Evolutionary conservation across 2,888 invertebrate species (phyloP), one percentile per base, ranked within the genome.

Genomic region (Mythimna vitellina): DNA sequence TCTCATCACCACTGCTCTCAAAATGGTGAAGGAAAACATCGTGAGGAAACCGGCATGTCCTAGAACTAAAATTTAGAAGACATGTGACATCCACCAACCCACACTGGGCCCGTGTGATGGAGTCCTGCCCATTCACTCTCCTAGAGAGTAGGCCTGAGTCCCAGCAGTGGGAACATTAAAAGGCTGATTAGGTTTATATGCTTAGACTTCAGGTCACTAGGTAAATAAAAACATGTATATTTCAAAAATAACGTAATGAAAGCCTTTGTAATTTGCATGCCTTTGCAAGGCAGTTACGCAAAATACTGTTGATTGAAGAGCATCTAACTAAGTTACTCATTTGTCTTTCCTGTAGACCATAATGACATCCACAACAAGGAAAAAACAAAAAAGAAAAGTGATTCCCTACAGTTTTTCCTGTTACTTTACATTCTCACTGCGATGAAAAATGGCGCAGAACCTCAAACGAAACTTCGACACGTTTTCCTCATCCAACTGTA

Each of bases 401-500:
- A 51, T 77, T 68, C 29, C 32, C 20, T 46, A 64, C 32, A 54
- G n/a, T 22, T 51, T 76, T 79, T 66, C 63, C 51, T 63, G 58
- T 65, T 65, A 65, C 65, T 66, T 56, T 56, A 60, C 74, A 70
- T 63, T 70, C 46, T 65, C 46, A 12, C n/a, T 56, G 60, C 49
- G 38, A 76, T 84, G 75, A 83, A 81, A 81, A 75, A 69, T 79
- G 56, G 61, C 29, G 65, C 29, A 49, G 68, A 69, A 61, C 73
- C 66, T 64, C 71, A 75, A 70, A 71, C 61, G 49, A 32, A 61
- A 73, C 64, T 75, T 81, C 61, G 65, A 71, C 74, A 79, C 72
- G 70, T 73, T 85, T 86, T 63, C 73, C 74, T 81, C 75, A 66
- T 60, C 53, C 74, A 74, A 74, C 70, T 73, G 65, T 58, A 69